Conservation (phyloP, 2,888 invertebrate genomes). For the Nemotelus pantherinus region DNA sequence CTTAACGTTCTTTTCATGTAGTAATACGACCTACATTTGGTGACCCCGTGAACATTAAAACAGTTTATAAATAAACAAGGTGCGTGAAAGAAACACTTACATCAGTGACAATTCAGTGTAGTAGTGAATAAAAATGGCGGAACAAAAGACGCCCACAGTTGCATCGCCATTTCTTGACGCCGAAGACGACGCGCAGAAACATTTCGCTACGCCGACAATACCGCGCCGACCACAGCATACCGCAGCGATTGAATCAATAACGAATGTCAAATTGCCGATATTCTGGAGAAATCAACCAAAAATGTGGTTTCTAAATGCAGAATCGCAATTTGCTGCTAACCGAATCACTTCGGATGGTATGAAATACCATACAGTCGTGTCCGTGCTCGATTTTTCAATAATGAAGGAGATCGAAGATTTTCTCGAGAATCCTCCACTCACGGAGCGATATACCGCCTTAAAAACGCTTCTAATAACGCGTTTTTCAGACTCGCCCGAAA, state of each 20-base stretch:
- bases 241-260: background rate
- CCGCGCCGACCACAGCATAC: too few species aligned
- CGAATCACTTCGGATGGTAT: background rate
- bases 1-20: too few species aligned
- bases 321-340: slow-evolving; percentile 11
- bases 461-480: background rate
- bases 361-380: slow-evolving; percentile 2
- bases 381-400: background rate
- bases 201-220: too few species aligned
- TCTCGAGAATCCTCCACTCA: background rate
- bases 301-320: background rate
- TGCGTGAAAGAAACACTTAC: too few species aligned
- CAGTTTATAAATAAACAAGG: too few species aligned
- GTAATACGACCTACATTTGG: too few species aligned
- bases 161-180: too few species aligned
- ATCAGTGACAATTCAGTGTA: too few species aligned
- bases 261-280: slow-evolving; percentile 10
- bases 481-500: slow-evolving; percentile 16
- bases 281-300: slow-evolving; percentile 1
- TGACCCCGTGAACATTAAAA: too few species aligned
- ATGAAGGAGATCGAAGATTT: slow-evolving; percentile 7
- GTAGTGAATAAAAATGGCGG: too few species aligned
- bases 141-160: too few species aligned
- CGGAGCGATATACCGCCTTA: background rate
- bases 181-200: too few species aligned